phyloP scores from a whole-genome alignment of 2,797 vertebrate species.

The Chelon labrosus region DNA sequence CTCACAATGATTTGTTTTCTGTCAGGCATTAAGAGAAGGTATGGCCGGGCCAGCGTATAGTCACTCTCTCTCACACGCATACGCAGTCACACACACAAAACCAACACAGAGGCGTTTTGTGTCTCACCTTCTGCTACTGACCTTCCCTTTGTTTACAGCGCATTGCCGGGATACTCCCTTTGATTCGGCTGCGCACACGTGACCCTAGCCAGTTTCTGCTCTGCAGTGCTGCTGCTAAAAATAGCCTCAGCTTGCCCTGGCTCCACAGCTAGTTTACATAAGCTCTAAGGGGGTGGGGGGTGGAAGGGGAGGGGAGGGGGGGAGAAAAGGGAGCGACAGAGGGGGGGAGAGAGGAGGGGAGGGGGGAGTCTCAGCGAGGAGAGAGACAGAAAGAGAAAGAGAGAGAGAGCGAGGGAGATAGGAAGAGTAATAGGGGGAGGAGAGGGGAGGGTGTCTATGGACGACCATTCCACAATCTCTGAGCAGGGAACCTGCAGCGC shows the following conservation, averaged over 20 bases:
- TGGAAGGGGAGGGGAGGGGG: conserved; percentile 36
- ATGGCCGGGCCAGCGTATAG: conserved; percentile 38
- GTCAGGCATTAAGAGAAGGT: conserved; percentile 53
- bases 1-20: conserved; percentile 63
- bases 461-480: conserved; percentile 82
- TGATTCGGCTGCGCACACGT: conserved; percentile 91
- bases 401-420: conserved; percentile 2
- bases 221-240: conserved; percentile 93
- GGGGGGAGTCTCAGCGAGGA: conserved; percentile 43
- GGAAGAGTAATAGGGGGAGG: conserved; percentile 17
- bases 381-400: conserved; percentile 53
- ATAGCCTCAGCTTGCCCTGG: conserved; percentile 92
- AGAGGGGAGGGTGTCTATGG: conserved; percentile 57
- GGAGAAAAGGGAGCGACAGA: conserved; percentile 38
- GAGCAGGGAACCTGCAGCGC: conserved; percentile 76
- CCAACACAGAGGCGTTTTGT: conserved; percentile 77
- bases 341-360: conserved; percentile 39
- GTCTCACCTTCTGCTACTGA: conserved; percentile 89
- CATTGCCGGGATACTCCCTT: conserved; percentile 95
- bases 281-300: conserved; percentile 85
- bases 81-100: conserved; percentile 47
- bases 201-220: conserved; percentile 91
- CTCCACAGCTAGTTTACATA: conserved; percentile 94
- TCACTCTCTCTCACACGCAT: conserved; percentile 1
- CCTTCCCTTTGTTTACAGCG: conserved; percentile 93